These are phyloP conservation scores for Chunga burmeisteri DNA, from an alignment of 2,113 vertebrate species.

Conservation along the genomic window DNA sequence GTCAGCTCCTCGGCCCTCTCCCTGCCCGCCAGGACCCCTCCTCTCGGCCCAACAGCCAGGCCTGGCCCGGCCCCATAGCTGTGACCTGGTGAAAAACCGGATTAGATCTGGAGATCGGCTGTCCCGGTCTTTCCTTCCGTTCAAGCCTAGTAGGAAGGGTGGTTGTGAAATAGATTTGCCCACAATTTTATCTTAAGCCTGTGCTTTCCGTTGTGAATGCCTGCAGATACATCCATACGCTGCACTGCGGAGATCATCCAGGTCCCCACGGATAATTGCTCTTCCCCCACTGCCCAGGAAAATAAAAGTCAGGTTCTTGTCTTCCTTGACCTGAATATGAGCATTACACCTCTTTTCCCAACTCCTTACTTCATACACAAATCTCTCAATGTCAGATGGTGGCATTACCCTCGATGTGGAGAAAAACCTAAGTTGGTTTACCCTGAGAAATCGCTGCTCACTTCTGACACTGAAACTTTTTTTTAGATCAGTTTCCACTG, in stretches of 20 bases:
- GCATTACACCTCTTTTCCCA: neutral
- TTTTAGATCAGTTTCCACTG: slow-evolving; percentile 91
- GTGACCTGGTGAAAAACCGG: too few relatives aligned
- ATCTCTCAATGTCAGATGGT: fast-evolving
- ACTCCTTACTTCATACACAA: neutral
- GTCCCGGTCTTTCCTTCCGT: neutral
- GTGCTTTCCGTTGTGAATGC: fast-evolving
- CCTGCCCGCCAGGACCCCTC: too few relatives aligned
- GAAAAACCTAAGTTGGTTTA: neutral
- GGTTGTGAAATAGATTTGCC: neutral
- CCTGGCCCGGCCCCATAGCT: too few relatives aligned
- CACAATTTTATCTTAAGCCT: neutral
- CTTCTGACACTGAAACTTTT: neutral
- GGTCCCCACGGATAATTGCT: fast-evolving
- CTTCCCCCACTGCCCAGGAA: neutral
- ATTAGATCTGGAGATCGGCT: too few relatives aligned
- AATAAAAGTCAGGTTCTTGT: neutral
- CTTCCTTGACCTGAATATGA: neutral
- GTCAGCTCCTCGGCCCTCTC: too few relatives aligned
- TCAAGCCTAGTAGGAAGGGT: neutral
- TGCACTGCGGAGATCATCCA: fast-evolving
- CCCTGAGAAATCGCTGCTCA: neutral
- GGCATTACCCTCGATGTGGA: fast-evolving
- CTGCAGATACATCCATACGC: fast-evolving
- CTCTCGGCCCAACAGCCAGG: neutral